Evolutionary conservation across 1,140 invertebrate species (phyloP).

Genomic region (Antheraea pernyi): DNA sequence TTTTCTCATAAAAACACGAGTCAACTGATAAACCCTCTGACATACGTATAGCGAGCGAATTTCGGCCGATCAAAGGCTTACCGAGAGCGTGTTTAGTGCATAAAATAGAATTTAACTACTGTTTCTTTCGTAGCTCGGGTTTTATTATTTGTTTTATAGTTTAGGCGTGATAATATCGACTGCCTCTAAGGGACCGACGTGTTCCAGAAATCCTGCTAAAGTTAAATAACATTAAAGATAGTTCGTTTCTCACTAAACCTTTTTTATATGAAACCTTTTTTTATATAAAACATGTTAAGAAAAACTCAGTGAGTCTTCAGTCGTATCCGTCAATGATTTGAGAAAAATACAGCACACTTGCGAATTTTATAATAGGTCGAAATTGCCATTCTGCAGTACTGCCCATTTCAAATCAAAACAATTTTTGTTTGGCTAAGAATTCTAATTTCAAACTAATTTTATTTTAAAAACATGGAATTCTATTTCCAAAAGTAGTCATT

Average conservation of each 20-base stretch:
- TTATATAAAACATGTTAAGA: not conserved
- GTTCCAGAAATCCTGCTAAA: not conserved
- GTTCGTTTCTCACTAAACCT: not conserved
- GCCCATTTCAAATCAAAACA: too few relatives aligned
- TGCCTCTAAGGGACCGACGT: not conserved
- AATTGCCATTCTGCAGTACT: too few relatives aligned
- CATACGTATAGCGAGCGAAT: not conserved
- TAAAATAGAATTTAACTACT: not conserved
- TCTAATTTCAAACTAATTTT: too few relatives aligned
- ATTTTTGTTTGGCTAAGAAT: too few relatives aligned
- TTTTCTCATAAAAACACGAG: not conserved
- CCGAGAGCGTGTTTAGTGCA: not conserved
- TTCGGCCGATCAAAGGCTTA: not conserved
- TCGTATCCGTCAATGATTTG: too few relatives aligned
- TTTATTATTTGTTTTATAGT: conserved; percentile 4
- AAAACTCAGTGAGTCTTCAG: too few relatives aligned
- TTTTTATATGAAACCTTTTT: not conserved
- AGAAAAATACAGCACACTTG: too few relatives aligned
- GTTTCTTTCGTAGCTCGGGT: not conserved
- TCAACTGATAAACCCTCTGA: not conserved
- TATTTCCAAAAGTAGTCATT: too few relatives aligned
- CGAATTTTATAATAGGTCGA: too few relatives aligned
- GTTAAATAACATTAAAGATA: not conserved
- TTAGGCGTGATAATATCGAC: not conserved
- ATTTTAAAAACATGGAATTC: too few relatives aligned